Base-by-base conservation (phyloP, 2,888 invertebrate genomes). In the Thymelicus sylvestris region DNA sequence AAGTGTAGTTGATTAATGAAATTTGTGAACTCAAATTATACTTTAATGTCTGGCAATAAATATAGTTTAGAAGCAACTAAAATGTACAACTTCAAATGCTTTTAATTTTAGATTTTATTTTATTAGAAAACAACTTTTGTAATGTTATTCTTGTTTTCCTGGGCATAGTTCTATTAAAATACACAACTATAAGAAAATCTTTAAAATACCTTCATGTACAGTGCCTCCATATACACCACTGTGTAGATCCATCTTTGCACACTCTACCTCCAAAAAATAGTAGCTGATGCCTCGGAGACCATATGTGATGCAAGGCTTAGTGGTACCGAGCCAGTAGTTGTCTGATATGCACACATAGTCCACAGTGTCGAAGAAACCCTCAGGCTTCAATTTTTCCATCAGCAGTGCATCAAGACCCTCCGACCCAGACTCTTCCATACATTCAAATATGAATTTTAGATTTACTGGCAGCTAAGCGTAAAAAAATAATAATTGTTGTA, bases 401-500 rank as follows among this genome's bases (percentile, higher is more conserved):
- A 99, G 94, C 10, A 99, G 92, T 0, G 97, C 97, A 86, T 99
- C 98, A 38, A 99, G 93, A n/a, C 99, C 99, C 85, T 97, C 97
- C 73, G 99, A 99, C 7, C 99, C 99, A 73, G 97, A 97, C 88
- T 99, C 99, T 90, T 99, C 99, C 99, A 99, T 99, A 69, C 98
- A 98, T 94, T 99, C 99, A 86, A 99, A 97, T 13, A 98, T 95
- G 89, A 99, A 99, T 95, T 97, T 97, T 7, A 97, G 82, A 84
- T 97, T 97, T 0, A 97, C 95, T 0, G 97, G 97, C 64, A 97
- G 83, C 86, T 95, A 84, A 71, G 92, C 84, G 69, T 31, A 31
- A 57, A 44, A 44, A 44, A 10, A 44, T 7, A 8, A 44, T 8
- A 44, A 10, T 44, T 44, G 44, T 44, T 2, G 5, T 5, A 5